A percentile compares a stretch with the other conserved stretches of the same genome.
These are phyloP conservation scores for Drosophila seguyi DNA, from an alignment of 1,140 invertebrate genomes.

Conservation along the genomic window DNA sequence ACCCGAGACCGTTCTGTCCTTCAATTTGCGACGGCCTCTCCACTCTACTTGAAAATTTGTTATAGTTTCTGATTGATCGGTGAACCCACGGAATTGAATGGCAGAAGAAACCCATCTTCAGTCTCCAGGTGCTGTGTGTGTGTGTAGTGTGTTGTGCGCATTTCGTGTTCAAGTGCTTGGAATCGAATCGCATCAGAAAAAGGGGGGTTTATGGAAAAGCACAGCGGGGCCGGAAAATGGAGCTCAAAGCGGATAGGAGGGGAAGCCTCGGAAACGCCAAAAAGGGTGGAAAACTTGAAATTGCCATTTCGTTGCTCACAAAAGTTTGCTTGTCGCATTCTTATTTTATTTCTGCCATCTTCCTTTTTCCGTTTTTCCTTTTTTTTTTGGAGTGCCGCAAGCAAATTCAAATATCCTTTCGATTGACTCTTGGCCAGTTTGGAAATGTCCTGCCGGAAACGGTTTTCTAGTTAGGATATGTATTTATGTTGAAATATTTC, in stretches of 20 bases:
- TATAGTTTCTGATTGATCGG: slow-evolving; percentile 46
- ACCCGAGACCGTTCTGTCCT: slow-evolving; percentile 29
- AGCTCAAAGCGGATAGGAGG: not conserved
- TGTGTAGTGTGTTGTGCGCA: not conserved
- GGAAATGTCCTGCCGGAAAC: not conserved
- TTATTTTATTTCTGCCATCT: slow-evolving; percentile 25
- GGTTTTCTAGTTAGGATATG: not conserved
- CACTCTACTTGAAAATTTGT: slow-evolving; percentile 44
- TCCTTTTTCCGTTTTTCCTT: too few relatives aligned
- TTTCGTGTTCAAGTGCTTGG: slow-evolving; percentile 50
- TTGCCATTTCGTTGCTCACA: slow-evolving; percentile 51
- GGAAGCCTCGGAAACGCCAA: not conserved
- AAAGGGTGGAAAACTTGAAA: slow-evolving; percentile 61
- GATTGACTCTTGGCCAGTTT: slow-evolving; percentile 28
- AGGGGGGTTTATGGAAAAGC: slow-evolving; percentile 22
- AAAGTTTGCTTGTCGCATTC: slow-evolving; percentile 40
- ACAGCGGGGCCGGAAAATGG: not conserved
- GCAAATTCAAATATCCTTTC: slow-evolving; percentile 48
- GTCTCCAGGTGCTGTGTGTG: slow-evolving; percentile 28
- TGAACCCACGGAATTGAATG: slow-evolving; percentile 5
- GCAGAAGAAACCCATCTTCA: slow-evolving; percentile 22
- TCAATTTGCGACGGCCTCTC: slow-evolving; percentile 28
- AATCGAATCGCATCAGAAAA: slow-evolving; percentile 23
- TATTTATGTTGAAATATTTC: not conserved
- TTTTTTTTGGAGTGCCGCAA: too few relatives aligned